Conservation (phyloP, 2,797 vertebrate genomes). For the Lepus oiostolus region DNA sequence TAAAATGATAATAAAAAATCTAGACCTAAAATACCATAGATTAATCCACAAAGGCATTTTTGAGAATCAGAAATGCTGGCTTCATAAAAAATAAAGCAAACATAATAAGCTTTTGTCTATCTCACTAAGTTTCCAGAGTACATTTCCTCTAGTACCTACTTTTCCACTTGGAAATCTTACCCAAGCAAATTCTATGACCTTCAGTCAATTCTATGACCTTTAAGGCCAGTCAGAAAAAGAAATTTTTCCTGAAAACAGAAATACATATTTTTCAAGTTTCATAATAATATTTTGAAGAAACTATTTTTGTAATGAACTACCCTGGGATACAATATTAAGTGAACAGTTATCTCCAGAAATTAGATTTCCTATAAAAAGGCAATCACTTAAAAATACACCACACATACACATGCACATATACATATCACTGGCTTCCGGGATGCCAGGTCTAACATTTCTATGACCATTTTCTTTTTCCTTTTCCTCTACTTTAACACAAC, state of each 20-base stretch:
- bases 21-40: slow-evolving; percentile 35
- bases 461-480: slow-evolving; percentile 67
- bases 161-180: slow-evolving; percentile 10
- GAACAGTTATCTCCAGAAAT: slow-evolving; percentile 34
- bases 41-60: slow-evolving; percentile 49
- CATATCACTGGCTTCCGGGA: not conserved
- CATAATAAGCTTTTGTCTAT: slow-evolving; percentile 9
- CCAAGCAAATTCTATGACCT: not conserved
- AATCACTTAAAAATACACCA: slow-evolving; percentile 47
- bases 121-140: not conserved
- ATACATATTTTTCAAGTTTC: slow-evolving; percentile 55
- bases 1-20: slow-evolving; percentile 34
- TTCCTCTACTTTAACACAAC: slow-evolving; percentile 70
- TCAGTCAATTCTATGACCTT: not conserved
- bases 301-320: slow-evolving; percentile 46
- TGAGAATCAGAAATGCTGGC: slow-evolving; percentile 30
- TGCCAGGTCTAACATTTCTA: slow-evolving; percentile 47
- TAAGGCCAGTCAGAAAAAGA: slow-evolving; percentile 33
- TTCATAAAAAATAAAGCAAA: slow-evolving; percentile 17
- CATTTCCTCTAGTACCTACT: slow-evolving; percentile 28
- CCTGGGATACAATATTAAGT: slow-evolving; percentile 39
- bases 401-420: not conserved
- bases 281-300: not conserved
- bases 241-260: slow-evolving; percentile 65
- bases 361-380: slow-evolving; percentile 9